Conservation (phyloP, 2,113 vertebrate genomes). For the Falcunculus frontatus region DNA sequence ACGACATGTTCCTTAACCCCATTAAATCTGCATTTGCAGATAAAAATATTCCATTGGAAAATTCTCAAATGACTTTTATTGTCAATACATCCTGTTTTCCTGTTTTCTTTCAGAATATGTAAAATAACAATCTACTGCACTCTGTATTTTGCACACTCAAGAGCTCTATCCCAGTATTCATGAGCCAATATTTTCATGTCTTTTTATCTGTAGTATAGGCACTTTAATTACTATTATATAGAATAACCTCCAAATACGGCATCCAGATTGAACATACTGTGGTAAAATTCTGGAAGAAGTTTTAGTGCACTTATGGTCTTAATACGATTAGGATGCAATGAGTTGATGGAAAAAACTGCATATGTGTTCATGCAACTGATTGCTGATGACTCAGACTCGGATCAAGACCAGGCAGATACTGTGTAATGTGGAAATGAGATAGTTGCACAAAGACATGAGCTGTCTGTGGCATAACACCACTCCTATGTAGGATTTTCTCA, state of each 20-base stretch:
- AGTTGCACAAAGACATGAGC: not conserved
- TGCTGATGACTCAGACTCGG: not conserved
- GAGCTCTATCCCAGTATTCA: not conserved
- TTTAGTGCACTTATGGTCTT: not conserved
- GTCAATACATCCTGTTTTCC: not conserved
- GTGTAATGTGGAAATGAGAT: not conserved
- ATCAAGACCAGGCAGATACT: not conserved
- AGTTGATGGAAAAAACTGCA: not conserved
- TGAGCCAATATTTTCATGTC: not conserved
- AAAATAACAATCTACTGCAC: not conserved
- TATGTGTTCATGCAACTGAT: not conserved
- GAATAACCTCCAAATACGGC: not conserved
- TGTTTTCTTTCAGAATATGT: not conserved
- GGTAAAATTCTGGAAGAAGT: not conserved
- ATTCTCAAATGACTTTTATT: not conserved
- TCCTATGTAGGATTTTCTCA: not conserved
- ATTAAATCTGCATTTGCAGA: slow-evolving; percentile 37
- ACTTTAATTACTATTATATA: not conserved
- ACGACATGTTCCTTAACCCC: slow-evolving; percentile 5
- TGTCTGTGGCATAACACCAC: not conserved
- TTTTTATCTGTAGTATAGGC: not conserved
- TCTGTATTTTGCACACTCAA: not conserved
- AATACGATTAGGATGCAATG: not conserved
- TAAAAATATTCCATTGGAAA: slow-evolving; percentile 1
- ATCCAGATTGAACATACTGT: not conserved